Percentiles rank a stretch among this genome's conserved stretches.
These are phyloP conservation scores for Pyralis farinalis DNA, from an alignment of 2,888 invertebrate species.

Conservation along the genomic window DNA sequence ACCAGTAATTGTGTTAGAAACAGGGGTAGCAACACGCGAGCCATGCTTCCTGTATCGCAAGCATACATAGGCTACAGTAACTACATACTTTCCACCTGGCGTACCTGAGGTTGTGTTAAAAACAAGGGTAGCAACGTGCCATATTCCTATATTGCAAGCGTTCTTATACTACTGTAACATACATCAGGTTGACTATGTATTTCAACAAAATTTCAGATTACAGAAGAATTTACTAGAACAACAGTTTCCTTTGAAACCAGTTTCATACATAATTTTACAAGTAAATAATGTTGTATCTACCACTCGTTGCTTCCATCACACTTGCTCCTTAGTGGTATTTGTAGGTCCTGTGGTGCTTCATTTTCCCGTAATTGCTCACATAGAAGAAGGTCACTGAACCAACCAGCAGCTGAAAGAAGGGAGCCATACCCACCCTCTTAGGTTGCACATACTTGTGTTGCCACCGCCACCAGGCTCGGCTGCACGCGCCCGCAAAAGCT, in stretches of 20 bases:
- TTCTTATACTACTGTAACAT: too few relatives aligned
- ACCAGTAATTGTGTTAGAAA: too few relatives aligned
- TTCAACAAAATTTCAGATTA: slow-evolving; percentile 43
- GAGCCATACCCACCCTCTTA: slow-evolving; percentile 87
- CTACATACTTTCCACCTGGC: too few relatives aligned
- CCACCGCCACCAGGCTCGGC: slow-evolving; percentile 96
- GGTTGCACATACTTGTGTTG: slow-evolving; percentile 93
- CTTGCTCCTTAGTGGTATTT: slow-evolving; percentile 88
- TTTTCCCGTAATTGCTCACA: slow-evolving; percentile 88
- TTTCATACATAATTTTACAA: slow-evolving; percentile 37
- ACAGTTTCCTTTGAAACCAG: slow-evolving; percentile 29
- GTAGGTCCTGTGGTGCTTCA: slow-evolving; percentile 90
- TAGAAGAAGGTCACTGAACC: slow-evolving; percentile 90
- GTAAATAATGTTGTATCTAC: slow-evolving; percentile 17
- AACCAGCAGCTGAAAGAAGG: slow-evolving; percentile 86
- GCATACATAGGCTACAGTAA: too few relatives aligned
- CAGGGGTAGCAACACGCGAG: too few relatives aligned
- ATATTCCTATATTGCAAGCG: too few relatives aligned
- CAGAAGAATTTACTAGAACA: slow-evolving; percentile 17
- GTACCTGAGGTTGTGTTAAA: too few relatives aligned
- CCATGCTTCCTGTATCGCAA: too few relatives aligned
- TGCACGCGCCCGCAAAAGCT: slow-evolving; percentile 83
- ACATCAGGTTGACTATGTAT: too few relatives aligned
- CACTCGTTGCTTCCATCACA: background rate
- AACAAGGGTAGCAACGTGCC: too few relatives aligned